phyloP scores from a whole-genome alignment of 2,797 vertebrate species.

The Enteromius viviparus region DNA sequence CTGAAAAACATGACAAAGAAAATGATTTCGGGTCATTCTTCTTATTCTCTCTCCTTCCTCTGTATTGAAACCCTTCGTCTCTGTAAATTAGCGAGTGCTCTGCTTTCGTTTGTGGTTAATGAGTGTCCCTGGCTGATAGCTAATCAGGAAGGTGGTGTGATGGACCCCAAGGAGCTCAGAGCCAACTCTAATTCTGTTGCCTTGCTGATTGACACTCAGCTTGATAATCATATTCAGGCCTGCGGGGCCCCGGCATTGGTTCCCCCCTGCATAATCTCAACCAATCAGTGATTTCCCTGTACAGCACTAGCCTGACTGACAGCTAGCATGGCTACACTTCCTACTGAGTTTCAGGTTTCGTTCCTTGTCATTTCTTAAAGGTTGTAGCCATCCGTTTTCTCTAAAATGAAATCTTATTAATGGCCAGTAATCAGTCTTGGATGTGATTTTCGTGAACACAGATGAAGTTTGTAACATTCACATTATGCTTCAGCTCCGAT shows the following conservation, averaged over 20 bases:
- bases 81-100: slow-evolving; percentile 20
- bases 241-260: slow-evolving; percentile 49
- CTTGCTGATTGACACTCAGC: slow-evolving; percentile 65
- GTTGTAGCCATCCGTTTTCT: slow-evolving; percentile 10
- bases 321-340: slow-evolving; percentile 37
- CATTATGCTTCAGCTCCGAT: slow-evolving; percentile 6
- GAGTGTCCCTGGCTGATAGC: slow-evolving; percentile 42
- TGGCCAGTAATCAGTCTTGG: slow-evolving; percentile 22
- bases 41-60: slow-evolving; percentile 1
- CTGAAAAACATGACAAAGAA: background rate
- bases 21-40: background rate
- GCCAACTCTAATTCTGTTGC: slow-evolving; percentile 52
- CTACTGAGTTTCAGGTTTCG: slow-evolving; percentile 28
- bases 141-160: slow-evolving; percentile 24
- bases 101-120: slow-evolving; percentile 46
- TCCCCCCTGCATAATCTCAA: slow-evolving; percentile 43
- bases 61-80: slow-evolving; percentile 3
- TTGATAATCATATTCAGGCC: slow-evolving; percentile 66
- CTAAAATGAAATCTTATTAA: slow-evolving; percentile 14
- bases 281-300: slow-evolving; percentile 47
- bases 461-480: slow-evolving; percentile 12
- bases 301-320: slow-evolving; percentile 22
- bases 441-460: slow-evolving; percentile 5
- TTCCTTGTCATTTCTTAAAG: slow-evolving; percentile 21
- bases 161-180: slow-evolving; percentile 36